Conservation (phyloP, 2,888 invertebrate species). For the Oscheius sp. region DNA sequence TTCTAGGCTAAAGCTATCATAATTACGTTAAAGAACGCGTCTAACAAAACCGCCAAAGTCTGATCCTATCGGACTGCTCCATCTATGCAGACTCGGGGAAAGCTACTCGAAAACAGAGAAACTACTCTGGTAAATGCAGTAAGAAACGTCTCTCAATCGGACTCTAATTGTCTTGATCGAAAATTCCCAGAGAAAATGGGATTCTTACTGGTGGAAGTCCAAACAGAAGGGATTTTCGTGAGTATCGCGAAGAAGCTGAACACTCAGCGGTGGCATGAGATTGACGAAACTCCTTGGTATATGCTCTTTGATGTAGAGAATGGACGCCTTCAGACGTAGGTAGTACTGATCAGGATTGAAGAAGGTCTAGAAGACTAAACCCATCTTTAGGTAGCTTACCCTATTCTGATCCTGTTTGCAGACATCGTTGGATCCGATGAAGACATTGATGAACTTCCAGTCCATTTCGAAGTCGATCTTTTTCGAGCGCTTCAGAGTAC, state of each 20-base stretch:
- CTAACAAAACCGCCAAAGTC: too few relatives aligned
- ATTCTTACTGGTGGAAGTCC: conserved; percentile 46
- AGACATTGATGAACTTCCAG: conserved; percentile 54
- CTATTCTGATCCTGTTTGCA: conserved; percentile 44
- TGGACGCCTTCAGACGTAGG: conserved; percentile 24
- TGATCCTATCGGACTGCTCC: too few relatives aligned
- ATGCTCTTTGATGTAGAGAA: conserved; percentile 35
- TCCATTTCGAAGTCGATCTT: conserved; percentile 27
- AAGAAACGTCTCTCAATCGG: too few relatives aligned
- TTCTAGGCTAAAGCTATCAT: too few relatives aligned
- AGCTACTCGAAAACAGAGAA: too few relatives aligned
- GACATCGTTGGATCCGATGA: conserved; percentile 53
- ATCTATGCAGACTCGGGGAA: too few relatives aligned
- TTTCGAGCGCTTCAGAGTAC: background rate
- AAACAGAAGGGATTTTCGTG: conserved; percentile 49
- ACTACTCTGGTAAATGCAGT: too few relatives aligned
- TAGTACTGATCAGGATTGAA: conserved; percentile 39
- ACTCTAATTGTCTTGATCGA: too few relatives aligned
- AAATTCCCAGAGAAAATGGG: background rate
- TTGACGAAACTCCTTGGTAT: conserved; percentile 51
- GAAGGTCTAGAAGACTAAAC: conserved; percentile 32
- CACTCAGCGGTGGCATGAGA: conserved; percentile 56
- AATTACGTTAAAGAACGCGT: too few relatives aligned
- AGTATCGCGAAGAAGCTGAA: conserved; percentile 47
- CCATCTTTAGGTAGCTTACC: conserved; percentile 6